Evolutionary conservation across 2,797 vertebrate species (phyloP), one percentile per base, ranked within the genome.

Genomic region (Psittacula derbiana): DNA sequence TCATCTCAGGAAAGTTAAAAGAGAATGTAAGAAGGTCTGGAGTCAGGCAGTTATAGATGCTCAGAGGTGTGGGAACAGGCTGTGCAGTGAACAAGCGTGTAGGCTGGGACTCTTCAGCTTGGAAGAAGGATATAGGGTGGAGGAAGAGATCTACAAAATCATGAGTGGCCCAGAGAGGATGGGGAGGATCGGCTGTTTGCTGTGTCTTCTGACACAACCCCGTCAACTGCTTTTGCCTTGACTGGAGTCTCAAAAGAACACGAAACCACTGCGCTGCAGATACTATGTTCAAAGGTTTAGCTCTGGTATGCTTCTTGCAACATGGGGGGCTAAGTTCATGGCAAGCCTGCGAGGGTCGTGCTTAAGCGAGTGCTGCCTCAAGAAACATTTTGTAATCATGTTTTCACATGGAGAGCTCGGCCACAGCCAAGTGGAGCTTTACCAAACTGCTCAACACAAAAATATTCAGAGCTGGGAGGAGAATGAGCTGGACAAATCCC

Each of bases 381-480:
- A 76, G 92, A 95, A 95, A 95, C 84, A 90, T 95, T 95, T 85
- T 88, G 93, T 95, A 92, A 96, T 71, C 47, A 12, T 43, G 62
- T 88, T 92, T 88, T 94, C 93, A 95, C 67, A 14, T 95, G 96
- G 83, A 66, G 50, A 76, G 17, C 47, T 76, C 5, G 2, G 50
- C 36, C 80, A 71, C 1, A 2, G 92, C 92, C 96, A 96, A 95
- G 36, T 94, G 94, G 88, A 95, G 50, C 66, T 70, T 58, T 76
- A 94, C 88, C 95, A 95, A 95, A 88, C 71, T 75, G 49, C 65
- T 95, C 86, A 92, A 46, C 76, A 70, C 55, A 86, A 78, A 96
- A 96, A 73, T 92, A 93, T 86, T 94, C 50, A 86, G 65, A 80
- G 66, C 70, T 88, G 85, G 53, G 72, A 88, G 62, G 81, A 92